These are phyloP conservation scores for Blera fallax DNA, from an alignment of 2,888 invertebrate species.

Conservation along the genomic window DNA sequence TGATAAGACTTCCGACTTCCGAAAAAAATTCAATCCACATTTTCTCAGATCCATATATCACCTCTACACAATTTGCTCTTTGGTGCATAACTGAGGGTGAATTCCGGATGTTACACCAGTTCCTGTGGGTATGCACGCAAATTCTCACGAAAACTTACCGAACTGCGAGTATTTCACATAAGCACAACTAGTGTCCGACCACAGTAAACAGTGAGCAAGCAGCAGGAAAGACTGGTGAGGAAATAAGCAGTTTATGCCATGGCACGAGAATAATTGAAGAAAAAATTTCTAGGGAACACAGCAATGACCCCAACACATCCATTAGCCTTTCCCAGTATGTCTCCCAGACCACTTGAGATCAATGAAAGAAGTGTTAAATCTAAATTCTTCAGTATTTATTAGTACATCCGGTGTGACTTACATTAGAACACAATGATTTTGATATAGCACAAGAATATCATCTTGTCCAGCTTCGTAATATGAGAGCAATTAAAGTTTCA, in stretches of 20 bases:
- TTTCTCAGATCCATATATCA: slow-evolving; percentile 15
- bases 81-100: slow-evolving; percentile 47
- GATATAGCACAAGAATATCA: neutral
- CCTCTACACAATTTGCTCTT: slow-evolving; percentile 10
- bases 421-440: neutral
- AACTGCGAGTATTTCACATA: slow-evolving; percentile 13
- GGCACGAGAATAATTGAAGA: slow-evolving; percentile 15
- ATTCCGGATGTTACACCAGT: slow-evolving; percentile 36
- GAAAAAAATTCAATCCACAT: neutral
- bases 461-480: neutral
- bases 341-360: slow-evolving; percentile 20
- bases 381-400: slow-evolving; percentile 26
- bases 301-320: neutral
- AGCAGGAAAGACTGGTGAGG: slow-evolving; percentile 12
- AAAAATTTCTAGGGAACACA: neutral
- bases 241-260: slow-evolving; percentile 23
- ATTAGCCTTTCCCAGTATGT: neutral
- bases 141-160: slow-evolving; percentile 33
- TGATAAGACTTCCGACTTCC: slow-evolving; percentile 27
- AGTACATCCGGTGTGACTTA: slow-evolving; percentile 25
- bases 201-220: slow-evolving; percentile 13
- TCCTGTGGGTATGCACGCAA: slow-evolving; percentile 26
- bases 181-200: slow-evolving; percentile 19
- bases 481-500: slow-evolving; percentile 5
- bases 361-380: slow-evolving; percentile 29